Base-by-base conservation (phyloP, 2,797 vertebrate species). In the Melopsittacus undulatus region DNA sequence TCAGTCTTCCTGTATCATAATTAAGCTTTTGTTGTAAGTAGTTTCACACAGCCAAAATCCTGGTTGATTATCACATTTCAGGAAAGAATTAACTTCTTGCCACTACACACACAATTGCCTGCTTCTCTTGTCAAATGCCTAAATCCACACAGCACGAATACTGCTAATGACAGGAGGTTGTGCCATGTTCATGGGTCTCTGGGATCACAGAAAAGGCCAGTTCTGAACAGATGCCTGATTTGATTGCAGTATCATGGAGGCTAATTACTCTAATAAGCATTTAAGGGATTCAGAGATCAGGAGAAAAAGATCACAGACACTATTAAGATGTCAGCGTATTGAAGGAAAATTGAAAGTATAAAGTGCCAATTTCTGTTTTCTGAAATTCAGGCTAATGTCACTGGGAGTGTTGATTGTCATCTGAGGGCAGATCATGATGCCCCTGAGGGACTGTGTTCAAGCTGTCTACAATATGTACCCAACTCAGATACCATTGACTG, bases 191-290 rank as follows among this genome's bases (percentile, higher is more conserved):
- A 14, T 1, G 8, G 52, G 42, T 52, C 81, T 75, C 77, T 87
- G 91, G 67, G 90, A 89, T 42, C 59, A 75, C 27, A 84, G 80
- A 88, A 94, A 91, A 97, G 89, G 72, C 61, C 84, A 85, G 67
- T 90, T 95, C 81, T 94, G 77, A 90, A 83, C 89, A 95, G 91
- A 90, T 82, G 56, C 85, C 77, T 5, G 0, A 72, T 61, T 96
- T 94, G 75, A 91, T 90, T 95, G 83, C 72, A 85, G 83, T 90
- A 89, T 94, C 64, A 70, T 90, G 87, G 85, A 87, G 77, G 56
- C 75, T 96, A 95, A 95, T 96, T 92, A 91, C 73, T 87, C 45
- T 94, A 90, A 88, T 93, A 92, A 95, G 86, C 14, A 5, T 89
- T 93, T 63, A 38, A 54, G 80, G 70, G 40, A 92, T 89, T 94